Evolutionary conservation across 2,797 vertebrate species (phyloP), one percentile per base, ranked within the genome.

Genomic region (Glossophaga mutica): DNA sequence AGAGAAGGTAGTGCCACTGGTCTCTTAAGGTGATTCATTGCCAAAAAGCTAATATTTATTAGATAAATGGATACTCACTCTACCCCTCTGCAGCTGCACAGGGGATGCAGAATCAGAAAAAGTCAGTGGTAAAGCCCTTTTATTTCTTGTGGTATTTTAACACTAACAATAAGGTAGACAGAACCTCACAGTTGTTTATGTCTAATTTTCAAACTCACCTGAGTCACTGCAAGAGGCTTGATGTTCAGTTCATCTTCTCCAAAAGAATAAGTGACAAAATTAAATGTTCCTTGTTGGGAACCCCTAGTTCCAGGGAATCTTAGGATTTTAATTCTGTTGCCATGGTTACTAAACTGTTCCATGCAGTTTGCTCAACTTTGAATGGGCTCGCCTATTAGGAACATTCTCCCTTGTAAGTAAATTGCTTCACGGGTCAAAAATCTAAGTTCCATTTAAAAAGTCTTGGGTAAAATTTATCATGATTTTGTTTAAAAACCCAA

Each of bases 391-490:
- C 95, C 52, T 88, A 55, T 90, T 50, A 73, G 42, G 22, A 81
- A 48, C 8, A 21, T 44, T 92, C 19, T 68, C 39, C 55, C 48
- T 87, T 55, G 19, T 59, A 90, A 89, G 52, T 55, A 83, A 77
- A 79, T 94, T 74, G n/a, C 68, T 94, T 68, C 14, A 79, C 48
- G 24, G 88, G 76, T 52, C 93, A 76, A 96, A 96, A 57, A 71
- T 78, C 29, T 85, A 96, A 92, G 74, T 67, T 88, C 86, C 79
- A 14, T 82, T 73, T 92, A 48, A 88, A 95, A 91, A 77, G 90
- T 95, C 73, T 86, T 37, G 34, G 94, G 87, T 46, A 29, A 46
- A n/a, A 71, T 82, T 90, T 52, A 73, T 21, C 15, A 6, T 37
- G 48, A 62, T 76, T 89, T 95, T n/a, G 42, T 90, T 94, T 50